Evolutionary conservation across 2,113 vertebrate species (phyloP).

Genomic region (Ornithorhynchus anatinus): DNA sequence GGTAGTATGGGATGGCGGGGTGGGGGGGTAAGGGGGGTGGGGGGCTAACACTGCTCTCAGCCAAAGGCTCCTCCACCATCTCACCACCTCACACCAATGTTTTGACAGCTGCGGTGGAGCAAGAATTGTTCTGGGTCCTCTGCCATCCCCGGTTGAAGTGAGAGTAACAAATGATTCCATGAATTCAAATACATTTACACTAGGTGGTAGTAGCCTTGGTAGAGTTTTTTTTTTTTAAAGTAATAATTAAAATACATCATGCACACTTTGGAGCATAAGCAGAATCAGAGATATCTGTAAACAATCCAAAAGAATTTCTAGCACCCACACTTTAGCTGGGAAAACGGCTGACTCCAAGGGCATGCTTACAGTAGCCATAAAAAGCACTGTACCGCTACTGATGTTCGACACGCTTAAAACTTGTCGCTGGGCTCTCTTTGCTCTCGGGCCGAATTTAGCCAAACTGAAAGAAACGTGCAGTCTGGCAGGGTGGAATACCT

Average conservation of each 20-base stretch:
- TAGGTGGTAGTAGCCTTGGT: constrained; percentile 38
- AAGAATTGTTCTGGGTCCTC: constrained; percentile 36
- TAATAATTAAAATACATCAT: constrained; percentile 55
- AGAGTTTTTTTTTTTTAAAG: constrained; percentile 40
- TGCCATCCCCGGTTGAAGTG: constrained; percentile 39
- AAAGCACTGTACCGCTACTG: constrained; percentile 37
- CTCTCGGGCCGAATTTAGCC: constrained; percentile 10
- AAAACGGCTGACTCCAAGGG: constrained; percentile 40
- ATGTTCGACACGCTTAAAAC: constrained; percentile 45
- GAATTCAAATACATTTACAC: constrained; percentile 42
- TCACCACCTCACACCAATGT: constrained; percentile 21
- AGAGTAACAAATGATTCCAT: constrained; percentile 41
- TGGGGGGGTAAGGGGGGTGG: no score
- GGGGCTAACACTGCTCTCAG: no score
- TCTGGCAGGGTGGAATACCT: constrained; percentile 7
- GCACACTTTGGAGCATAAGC: constrained; percentile 50
- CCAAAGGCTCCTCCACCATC: no score
- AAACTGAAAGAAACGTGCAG: constrained; percentile 8
- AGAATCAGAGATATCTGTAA: constrained; percentile 49
- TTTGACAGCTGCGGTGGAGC: constrained; percentile 41
- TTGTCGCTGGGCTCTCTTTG: constrained; percentile 29
- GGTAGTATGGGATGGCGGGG: constrained; percentile 18
- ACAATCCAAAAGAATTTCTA: constrained; percentile 59
- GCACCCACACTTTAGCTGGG: constrained; percentile 62
- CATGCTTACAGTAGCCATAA: constrained; percentile 6